phyloP scores from a whole-genome alignment of 2,797 vertebrate genomes.

The Psittacula echo region DNA sequence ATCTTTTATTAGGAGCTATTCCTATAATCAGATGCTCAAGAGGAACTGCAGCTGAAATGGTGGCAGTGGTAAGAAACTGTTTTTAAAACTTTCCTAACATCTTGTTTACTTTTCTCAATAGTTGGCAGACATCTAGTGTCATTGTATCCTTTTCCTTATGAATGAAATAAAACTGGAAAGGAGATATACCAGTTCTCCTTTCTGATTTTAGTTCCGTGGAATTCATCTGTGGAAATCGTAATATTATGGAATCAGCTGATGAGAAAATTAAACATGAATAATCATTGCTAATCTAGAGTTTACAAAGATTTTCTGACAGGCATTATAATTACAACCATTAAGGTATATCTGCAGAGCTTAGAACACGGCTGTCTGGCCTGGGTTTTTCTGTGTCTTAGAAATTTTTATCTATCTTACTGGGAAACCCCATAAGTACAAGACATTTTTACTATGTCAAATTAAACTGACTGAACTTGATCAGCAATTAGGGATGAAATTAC shows the following conservation, averaged over 20 bases:
- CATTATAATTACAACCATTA: background rate
- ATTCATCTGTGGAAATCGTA: background rate
- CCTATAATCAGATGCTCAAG: conserved; percentile 96
- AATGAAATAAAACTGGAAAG: background rate
- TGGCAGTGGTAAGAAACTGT: conserved; percentile 89
- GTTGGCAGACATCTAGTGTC: background rate
- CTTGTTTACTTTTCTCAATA: background rate
- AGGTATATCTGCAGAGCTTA: background rate
- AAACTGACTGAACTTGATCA: background rate
- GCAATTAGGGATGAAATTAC: background rate
- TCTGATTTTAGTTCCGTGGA: background rate
- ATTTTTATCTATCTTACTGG: background rate
- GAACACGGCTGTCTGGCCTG: background rate
- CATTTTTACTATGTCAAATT: background rate
- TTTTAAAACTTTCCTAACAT: background rate
- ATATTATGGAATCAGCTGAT: background rate
- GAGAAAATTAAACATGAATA: background rate
- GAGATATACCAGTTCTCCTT: background rate
- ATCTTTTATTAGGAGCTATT: conserved; percentile 87
- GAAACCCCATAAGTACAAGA: background rate
- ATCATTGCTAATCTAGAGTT: background rate
- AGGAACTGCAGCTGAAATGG: conserved; percentile 98
- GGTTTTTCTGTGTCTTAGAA: background rate
- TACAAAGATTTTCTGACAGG: background rate
- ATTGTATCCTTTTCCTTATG: background rate